Conservation (phyloP, 2,888 invertebrate species). For the Platycheirus rosarum region DNA sequence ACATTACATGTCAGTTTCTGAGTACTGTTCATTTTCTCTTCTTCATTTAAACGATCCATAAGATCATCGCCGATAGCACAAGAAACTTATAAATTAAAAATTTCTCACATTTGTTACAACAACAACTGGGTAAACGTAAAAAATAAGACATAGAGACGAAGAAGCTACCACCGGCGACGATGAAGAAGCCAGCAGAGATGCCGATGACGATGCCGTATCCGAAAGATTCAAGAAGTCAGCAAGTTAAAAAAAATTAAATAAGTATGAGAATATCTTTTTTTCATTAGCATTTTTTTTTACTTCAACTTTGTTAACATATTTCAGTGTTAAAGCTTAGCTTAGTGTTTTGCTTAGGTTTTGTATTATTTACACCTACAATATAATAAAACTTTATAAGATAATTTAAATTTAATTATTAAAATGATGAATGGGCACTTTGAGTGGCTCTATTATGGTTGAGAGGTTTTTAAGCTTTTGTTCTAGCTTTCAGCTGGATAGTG, state of each 20-base stretch:
- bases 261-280: slow-evolving; percentile 2
- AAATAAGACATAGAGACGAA: slow-evolving; percentile 3
- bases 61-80: slow-evolving; percentile 54
- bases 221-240: slow-evolving; percentile 17
- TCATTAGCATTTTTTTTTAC: slow-evolving; percentile 13
- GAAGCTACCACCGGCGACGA: slow-evolving; percentile 49
- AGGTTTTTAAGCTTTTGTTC: slow-evolving; percentile 50
- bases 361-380: slow-evolving; percentile 56
- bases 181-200: slow-evolving; percentile 1
- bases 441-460: slow-evolving; percentile 44
- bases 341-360: slow-evolving; percentile 10
- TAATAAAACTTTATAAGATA: slow-evolving; percentile 9
- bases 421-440: slow-evolving; percentile 75
- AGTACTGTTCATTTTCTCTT: slow-evolving; percentile 44
- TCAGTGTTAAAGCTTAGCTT: slow-evolving; percentile 20
- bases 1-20: background rate
- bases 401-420: slow-evolving; percentile 66
- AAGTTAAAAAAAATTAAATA: slow-evolving; percentile 1
- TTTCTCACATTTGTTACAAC: slow-evolving; percentile 79
- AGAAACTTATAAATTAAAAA: slow-evolving; percentile 78
- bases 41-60: slow-evolving; percentile 19
- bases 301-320: slow-evolving; percentile 20
- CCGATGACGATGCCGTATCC: too few relatives aligned
- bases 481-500: slow-evolving; percentile 29
- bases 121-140: slow-evolving; percentile 52